These are phyloP conservation scores for Habrosyne pyritoides DNA, from an alignment of 2,888 invertebrate species.

Conservation along the genomic window DNA sequence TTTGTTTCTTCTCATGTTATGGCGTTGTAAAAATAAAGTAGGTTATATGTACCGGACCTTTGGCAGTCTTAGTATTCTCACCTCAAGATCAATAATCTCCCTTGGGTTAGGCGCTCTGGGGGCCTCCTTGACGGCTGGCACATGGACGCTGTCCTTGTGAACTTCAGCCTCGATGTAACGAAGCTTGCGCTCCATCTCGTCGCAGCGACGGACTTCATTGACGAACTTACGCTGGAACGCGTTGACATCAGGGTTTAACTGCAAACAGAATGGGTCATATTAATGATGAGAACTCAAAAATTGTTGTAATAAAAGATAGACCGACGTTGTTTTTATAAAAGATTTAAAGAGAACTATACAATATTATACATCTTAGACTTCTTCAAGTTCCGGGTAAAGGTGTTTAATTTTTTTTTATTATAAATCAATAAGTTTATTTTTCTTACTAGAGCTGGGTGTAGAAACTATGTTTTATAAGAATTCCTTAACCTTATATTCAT, in stretches of 20 bases:
- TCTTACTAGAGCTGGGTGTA: no score
- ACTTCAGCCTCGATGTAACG: slow-evolving; percentile 94
- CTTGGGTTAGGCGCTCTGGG: slow-evolving; percentile 91
- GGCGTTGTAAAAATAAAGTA: no score
- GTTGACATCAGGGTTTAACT: slow-evolving; percentile 94
- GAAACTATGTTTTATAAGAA: no score
- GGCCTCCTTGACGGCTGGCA: slow-evolving; percentile 89
- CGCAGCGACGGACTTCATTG: slow-evolving; percentile 94
- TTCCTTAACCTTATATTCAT: no score
- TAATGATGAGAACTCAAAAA: neutral
- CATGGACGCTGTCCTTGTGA: slow-evolving; percentile 91
- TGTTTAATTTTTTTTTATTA: no score
- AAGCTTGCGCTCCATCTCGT: slow-evolving; percentile 95
- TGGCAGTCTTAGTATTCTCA: slow-evolving; percentile 45
- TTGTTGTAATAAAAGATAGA: neutral
- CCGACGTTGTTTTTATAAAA: no score
- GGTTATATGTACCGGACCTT: no score
- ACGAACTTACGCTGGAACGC: slow-evolving; percentile 96
- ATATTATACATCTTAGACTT: no score
- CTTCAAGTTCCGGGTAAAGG: no score
- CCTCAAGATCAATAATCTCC: slow-evolving; percentile 95
- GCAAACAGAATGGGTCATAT: slow-evolving; percentile 38
- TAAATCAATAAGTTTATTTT: no score
- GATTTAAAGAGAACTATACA: no score
- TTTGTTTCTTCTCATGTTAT: no score